A percentile compares a stretch with the other conserved stretches of the same genome.
phyloP scores from a whole-genome alignment of 1,140 invertebrate species.

The Caenorhabditis remanei region DNA sequence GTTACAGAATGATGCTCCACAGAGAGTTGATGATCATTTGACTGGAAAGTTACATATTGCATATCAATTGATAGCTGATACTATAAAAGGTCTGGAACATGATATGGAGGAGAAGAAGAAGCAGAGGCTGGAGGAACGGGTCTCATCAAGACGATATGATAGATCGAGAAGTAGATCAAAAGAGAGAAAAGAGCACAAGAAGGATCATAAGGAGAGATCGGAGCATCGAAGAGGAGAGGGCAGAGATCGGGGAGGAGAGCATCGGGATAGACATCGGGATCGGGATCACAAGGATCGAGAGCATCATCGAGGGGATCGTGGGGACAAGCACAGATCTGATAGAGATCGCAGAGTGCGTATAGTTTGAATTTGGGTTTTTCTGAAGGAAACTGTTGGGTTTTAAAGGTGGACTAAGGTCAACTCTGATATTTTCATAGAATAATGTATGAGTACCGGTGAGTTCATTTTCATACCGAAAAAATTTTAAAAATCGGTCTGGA shows the following conservation, averaged over 20 bases:
- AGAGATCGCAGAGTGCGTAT: conserved; percentile 7
- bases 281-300: not conserved
- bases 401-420: no score
- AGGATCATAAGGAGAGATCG: not conserved
- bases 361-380: not conserved
- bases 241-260: no score
- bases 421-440: no score
- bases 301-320: not conserved
- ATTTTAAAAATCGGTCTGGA: no score
- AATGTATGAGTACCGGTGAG: no score
- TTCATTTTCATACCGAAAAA: no score
- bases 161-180: conserved; percentile 23
- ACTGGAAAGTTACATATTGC: conserved; percentile 85
- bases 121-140: not conserved
- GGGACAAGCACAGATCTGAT: not conserved
- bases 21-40: conserved; percentile 95
- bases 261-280: not conserved
- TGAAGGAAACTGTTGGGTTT: not conserved
- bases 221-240: no score
- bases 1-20: conserved; percentile 97
- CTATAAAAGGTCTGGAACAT: not conserved
- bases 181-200: not conserved
- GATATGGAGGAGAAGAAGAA: not conserved
- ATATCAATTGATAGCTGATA: conserved; percentile 32
- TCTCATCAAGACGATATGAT: not conserved